Evolutionary conservation across 2,113 vertebrate genomes (phyloP), one percentile per base, ranked within the genome.

Genomic region (Penelope pileata): DNA sequence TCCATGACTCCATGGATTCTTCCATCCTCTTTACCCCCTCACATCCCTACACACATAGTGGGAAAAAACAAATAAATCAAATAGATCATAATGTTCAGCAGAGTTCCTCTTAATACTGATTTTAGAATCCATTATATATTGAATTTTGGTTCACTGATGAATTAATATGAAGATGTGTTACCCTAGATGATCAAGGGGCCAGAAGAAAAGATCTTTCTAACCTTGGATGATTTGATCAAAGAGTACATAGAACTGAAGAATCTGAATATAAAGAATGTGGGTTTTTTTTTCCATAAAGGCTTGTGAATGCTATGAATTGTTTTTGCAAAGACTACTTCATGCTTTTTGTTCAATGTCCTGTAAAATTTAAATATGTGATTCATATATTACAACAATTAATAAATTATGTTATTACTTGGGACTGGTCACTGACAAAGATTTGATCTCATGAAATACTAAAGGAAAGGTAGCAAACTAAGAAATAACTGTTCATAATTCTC

Each of bases 21-120:
- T 74, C 36, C 54, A 5, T 4, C 5, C 13, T 54, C 9, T 22
- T 23, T 17, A 10, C 6, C 21, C 7, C 3, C 4, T 6, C 6
- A 8, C 3, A 7, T 10, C 1, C 1, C 2, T 1, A 0, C 0
- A 3, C 1, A 15, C 18, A 17, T 13, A 16, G 4, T 16, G 8
- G 51, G 29, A 3, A 9, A 54, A 76, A 73, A 47, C 32, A 21
- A 30, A 6, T n/a, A 21, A 14, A 14, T 63, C 23, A n/a, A 42
- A 7, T 19, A 30, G 36, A n/a, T 4, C 3, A 14, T 48, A 67
- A 59, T 8, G 6, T 66, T 50, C 4, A 23, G 43, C 1, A 6
- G 7, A 32, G 7, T 58, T 45, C 74, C 40, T 56, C 77, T 34
- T 1, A 77, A 53, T 68, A 72, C 8, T 34, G 34, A 23, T 45